phyloP scores from a whole-genome alignment of 1,140 invertebrate genomes.

The Eumeta japonica region DNA sequence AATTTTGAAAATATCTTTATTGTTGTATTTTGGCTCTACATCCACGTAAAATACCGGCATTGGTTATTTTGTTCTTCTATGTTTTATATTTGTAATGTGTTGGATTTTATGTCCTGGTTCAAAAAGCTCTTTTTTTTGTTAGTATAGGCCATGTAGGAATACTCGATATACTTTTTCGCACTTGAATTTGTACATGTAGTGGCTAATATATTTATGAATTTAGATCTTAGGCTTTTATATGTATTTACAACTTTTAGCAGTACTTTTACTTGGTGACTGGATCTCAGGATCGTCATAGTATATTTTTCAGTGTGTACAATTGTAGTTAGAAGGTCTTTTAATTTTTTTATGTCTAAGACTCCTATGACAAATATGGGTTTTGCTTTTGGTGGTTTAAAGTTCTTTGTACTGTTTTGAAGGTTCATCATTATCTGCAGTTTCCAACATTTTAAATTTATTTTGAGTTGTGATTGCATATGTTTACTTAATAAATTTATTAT shows the following conservation, averaged over 20 bases:
- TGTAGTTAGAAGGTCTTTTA: slow-evolving; percentile 11
- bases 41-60: slow-evolving; percentile 19
- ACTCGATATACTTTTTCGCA: slow-evolving; percentile 28
- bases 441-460: slow-evolving; percentile 9
- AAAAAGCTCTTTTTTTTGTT: slow-evolving; percentile 21
- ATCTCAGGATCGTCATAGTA: slow-evolving; percentile 15
- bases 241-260: slow-evolving; percentile 13
- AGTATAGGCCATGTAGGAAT: slow-evolving; percentile 25
- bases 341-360: slow-evolving; percentile 10
- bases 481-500: no score
- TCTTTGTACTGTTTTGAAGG: not conserved
- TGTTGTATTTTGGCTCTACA: slow-evolving; percentile 18
- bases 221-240: slow-evolving; percentile 14
- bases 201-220: slow-evolving; percentile 17
- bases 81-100: slow-evolving; percentile 17
- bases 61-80: slow-evolving; percentile 16
- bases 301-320: slow-evolving; percentile 6
- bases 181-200: slow-evolving; percentile 34
- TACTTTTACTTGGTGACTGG: slow-evolving; percentile 17
- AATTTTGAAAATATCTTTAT: slow-evolving; percentile 20
- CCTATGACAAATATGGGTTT: slow-evolving; percentile 21
- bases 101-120: slow-evolving; percentile 19
- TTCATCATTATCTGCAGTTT: slow-evolving; percentile 1
- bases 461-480: slow-evolving; percentile 5
- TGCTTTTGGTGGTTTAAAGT: slow-evolving; percentile 10